Evolutionary conservation across 2,797 vertebrate species (phyloP).

Genomic region (Clarias pachynema): DNA sequence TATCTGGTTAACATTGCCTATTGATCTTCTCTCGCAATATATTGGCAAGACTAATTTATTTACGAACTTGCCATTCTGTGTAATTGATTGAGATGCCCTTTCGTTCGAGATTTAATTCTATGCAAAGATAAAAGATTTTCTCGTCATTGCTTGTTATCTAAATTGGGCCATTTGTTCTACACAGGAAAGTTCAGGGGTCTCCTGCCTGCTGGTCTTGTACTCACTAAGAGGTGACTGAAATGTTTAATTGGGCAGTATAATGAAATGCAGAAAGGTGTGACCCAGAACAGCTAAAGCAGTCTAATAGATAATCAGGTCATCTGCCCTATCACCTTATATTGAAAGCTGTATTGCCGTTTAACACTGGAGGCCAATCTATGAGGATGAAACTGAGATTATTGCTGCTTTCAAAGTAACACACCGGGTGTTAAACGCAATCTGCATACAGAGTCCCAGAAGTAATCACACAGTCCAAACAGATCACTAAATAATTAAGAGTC

Average conservation of each 20-base stretch:
- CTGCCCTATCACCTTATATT: constrained; percentile 58
- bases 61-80: constrained; percentile 96
- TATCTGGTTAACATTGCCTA: constrained; percentile 86
- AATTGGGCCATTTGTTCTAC: constrained; percentile 90
- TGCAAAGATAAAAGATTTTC: constrained; percentile 96
- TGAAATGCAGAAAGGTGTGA: constrained; percentile 64
- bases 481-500: neutral
- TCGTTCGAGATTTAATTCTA: constrained; percentile 93
- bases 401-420: neutral
- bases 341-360: constrained; percentile 30
- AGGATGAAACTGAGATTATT: neutral
- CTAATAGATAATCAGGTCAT: constrained; percentile 61
- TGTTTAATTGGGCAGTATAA: constrained; percentile 87
- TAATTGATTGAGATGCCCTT: constrained; percentile 93
- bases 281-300: constrained; percentile 53
- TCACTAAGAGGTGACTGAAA: constrained; percentile 74
- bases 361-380: constrained; percentile 13
- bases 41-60: constrained; percentile 97
- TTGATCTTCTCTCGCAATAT: constrained; percentile 85
- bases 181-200: constrained; percentile 90
- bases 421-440: neutral
- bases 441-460: neutral
- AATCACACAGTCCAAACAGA: neutral
- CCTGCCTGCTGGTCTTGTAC: constrained; percentile 84
- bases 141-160: constrained; percentile 98